phyloP scores from a whole-genome alignment of 2,888 invertebrate species.

The Holacanthella duospinosa region DNA sequence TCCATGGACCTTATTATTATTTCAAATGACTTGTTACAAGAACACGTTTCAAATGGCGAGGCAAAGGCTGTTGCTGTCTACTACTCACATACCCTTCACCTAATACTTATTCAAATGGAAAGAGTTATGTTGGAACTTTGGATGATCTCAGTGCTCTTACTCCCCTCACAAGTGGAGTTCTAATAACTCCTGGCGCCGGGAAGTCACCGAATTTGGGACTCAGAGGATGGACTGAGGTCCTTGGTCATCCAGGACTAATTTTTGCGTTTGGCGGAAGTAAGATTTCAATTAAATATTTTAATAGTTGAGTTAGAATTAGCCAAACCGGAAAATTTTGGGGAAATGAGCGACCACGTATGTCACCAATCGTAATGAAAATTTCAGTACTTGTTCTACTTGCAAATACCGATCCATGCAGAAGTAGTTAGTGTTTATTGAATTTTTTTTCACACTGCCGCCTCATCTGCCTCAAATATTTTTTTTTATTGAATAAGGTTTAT shows the following conservation, averaged over 20 bases:
- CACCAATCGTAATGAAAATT: too few species aligned
- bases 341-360: too few species aligned
- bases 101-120: constrained; percentile 85
- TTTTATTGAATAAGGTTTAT: too few species aligned
- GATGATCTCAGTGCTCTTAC: constrained; percentile 37
- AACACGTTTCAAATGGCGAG: too few species aligned
- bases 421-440: too few species aligned
- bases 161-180: constrained; percentile 32
- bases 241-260: constrained; percentile 73
- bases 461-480: too few species aligned
- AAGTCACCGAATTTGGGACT: constrained; percentile 41
- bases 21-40: constrained; percentile 84
- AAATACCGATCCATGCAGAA: too few species aligned
- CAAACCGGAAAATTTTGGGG: too few species aligned
- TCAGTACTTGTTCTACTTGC: too few species aligned
- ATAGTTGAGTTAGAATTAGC: too few species aligned
- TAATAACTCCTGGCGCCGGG: constrained; percentile 31
- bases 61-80: constrained; percentile 93
- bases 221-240: constrained; percentile 91
- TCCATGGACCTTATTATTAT: constrained; percentile 93
- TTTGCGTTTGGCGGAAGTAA: constrained; percentile 35
- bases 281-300: too few species aligned
- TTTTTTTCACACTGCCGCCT: too few species aligned
- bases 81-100: constrained; percentile 88
- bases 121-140: constrained; percentile 76